phyloP scores from a whole-genome alignment of 2,797 vertebrate genomes.

The Scomberomorus guttatus region DNA sequence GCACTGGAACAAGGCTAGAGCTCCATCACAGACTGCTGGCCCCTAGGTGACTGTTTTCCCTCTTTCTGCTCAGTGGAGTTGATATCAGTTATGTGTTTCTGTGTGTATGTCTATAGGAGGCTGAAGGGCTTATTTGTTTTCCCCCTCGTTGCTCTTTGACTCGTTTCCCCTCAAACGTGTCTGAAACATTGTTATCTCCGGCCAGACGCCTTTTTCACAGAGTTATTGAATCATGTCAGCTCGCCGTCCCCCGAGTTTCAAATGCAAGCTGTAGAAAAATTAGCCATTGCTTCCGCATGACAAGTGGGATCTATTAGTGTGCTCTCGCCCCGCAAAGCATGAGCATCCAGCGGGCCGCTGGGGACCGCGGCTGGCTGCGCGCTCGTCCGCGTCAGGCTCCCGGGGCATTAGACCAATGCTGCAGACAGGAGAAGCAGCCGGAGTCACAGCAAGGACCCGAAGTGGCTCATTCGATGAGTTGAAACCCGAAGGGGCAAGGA shows the following conservation, averaged over 20 bases:
- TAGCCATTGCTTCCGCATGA: conserved; percentile 85
- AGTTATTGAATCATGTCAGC: conserved; percentile 85
- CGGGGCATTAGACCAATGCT: conserved; percentile 73
- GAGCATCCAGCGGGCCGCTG: conserved; percentile 73
- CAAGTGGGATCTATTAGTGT: conserved; percentile 87
- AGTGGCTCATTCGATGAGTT: conserved; percentile 69
- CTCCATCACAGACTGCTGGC: conserved; percentile 61
- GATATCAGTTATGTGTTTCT: conserved; percentile 71
- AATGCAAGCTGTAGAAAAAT: conserved; percentile 85
- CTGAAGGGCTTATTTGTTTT: conserved; percentile 81
- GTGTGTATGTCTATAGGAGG: conserved; percentile 69
- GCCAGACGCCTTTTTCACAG: conserved; percentile 77
- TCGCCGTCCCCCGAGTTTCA: conserved; percentile 80
- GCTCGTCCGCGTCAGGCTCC: conserved; percentile 71
- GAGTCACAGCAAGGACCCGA: conserved; percentile 47
- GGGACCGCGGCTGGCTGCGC: conserved; percentile 74
- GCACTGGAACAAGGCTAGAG: conserved; percentile 60
- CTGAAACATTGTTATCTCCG: conserved; percentile 80
- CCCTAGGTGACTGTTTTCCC: conserved; percentile 69
- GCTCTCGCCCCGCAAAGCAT: conserved; percentile 79
- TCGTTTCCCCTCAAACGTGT: conserved; percentile 75
- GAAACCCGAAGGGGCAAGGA: conserved; percentile 64
- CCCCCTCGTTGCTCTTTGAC: conserved; percentile 82
- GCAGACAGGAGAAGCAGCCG: conserved; percentile 59
- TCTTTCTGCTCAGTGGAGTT: conserved; percentile 73